Evolutionary conservation across 2,797 vertebrate genomes (phyloP).

Genomic region (Gila robusta): DNA sequence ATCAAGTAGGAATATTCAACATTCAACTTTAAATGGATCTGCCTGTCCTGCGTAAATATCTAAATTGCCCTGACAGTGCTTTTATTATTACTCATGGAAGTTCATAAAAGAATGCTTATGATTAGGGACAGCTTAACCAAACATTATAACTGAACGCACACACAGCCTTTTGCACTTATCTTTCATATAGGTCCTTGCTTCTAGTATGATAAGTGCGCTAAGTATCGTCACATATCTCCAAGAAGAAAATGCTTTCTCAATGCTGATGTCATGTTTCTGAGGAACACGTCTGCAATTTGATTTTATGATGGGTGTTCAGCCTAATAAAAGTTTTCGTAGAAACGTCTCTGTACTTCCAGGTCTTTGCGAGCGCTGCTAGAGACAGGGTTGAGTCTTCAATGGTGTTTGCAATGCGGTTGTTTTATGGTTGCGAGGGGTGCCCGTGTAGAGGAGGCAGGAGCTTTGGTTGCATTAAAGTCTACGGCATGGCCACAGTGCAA

Average conservation of each 20-base stretch:
- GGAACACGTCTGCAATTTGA: background rate
- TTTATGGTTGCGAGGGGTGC: constrained; percentile 78
- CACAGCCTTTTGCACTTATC: constrained; percentile 18
- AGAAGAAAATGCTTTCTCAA: constrained; percentile 39
- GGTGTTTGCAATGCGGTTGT: constrained; percentile 79
- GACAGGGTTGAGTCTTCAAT: constrained; percentile 48
- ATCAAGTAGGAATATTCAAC: background rate
- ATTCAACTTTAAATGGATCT: background rate
- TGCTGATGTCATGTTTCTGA: constrained; percentile 23
- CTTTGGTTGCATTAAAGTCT: constrained; percentile 79
- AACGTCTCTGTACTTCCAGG: constrained; percentile 12
- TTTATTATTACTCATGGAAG: constrained; percentile 11
- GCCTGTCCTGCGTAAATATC: constrained; percentile 20
- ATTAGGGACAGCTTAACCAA: constrained; percentile 35
- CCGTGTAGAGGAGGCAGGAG: constrained; percentile 75
- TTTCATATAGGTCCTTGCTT: background rate
- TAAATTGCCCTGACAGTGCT: background rate
- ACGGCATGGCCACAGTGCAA: constrained; percentile 73
- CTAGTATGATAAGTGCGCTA: constrained; percentile 36
- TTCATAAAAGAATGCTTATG: constrained; percentile 29
- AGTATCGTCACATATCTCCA: constrained; percentile 26
- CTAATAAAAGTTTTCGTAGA: constrained; percentile 44
- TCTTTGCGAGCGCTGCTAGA: background rate
- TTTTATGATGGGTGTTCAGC: constrained; percentile 27
- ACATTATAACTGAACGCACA: constrained; percentile 15